These are phyloP conservation scores for Caenorhabditis imperialis DNA, from an alignment of 2,888 invertebrate species.

Conservation along the genomic window DNA sequence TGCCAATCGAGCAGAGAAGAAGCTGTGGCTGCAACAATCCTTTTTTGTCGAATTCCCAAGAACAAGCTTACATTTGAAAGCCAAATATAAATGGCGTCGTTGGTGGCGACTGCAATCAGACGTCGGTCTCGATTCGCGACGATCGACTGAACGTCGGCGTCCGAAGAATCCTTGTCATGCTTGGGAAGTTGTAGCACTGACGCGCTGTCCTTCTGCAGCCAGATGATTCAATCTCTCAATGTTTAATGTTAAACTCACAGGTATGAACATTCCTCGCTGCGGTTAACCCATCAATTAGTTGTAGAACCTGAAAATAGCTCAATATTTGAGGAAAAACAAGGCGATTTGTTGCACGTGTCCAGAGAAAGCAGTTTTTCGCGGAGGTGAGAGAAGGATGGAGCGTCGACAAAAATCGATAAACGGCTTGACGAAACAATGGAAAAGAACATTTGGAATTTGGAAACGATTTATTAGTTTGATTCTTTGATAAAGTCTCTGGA, in stretches of 20 bases:
- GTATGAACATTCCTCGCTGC: slow-evolving; percentile 40
- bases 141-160: slow-evolving; percentile 47
- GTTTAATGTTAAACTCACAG: slow-evolving; percentile 24
- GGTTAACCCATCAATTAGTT: slow-evolving; percentile 32
- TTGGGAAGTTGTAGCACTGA: slow-evolving; percentile 32
- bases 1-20: slow-evolving; percentile 66
- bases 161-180: slow-evolving; percentile 27
- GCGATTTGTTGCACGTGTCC: too few species aligned
- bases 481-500: too few species aligned
- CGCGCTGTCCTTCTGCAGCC: slow-evolving; percentile 46
- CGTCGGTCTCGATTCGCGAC: slow-evolving; percentile 73
- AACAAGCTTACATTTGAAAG: slow-evolving; percentile 66
- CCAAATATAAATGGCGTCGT: slow-evolving; percentile 68
- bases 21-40: slow-evolving; percentile 74
- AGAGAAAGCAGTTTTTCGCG: too few species aligned
- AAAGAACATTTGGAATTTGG: too few species aligned
- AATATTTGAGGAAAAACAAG: background rate
- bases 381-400: too few species aligned
- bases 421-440: too few species aligned
- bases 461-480: too few species aligned
- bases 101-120: slow-evolving; percentile 68
- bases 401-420: too few species aligned
- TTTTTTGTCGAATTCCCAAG: background rate
- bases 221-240: too few species aligned
- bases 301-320: slow-evolving; percentile 14